Evolutionary conservation across 2,113 vertebrate genomes (phyloP).

Genomic region (Megaceryle torquata): DNA sequence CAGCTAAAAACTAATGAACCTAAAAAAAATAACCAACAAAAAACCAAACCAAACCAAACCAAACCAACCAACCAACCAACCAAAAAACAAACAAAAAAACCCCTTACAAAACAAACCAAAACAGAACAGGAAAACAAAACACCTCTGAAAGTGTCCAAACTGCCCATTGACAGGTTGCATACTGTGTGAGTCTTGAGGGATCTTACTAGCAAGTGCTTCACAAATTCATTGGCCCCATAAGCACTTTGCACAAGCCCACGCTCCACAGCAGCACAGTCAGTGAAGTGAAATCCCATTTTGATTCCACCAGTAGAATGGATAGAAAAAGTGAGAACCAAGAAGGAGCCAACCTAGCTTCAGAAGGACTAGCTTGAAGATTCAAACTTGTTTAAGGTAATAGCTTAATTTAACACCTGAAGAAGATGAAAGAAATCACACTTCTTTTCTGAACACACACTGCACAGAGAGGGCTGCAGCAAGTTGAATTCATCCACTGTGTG

Average conservation of each 20-base stretch:
- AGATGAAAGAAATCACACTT: background rate
- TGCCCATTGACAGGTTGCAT: background rate
- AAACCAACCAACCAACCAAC: background rate
- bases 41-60: background rate
- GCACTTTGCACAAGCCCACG: background rate
- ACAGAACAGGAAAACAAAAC: background rate
- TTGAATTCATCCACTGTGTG: background rate
- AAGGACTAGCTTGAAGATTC: background rate
- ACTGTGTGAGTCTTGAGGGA: background rate
- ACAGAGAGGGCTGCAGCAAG: background rate
- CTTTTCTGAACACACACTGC: background rate
- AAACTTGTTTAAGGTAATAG: background rate
- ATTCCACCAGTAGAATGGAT: background rate
- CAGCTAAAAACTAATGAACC: background rate
- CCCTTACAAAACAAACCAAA: background rate
- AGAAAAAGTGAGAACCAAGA: background rate
- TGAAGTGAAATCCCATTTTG: background rate
- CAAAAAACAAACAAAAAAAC: too few relatives aligned
- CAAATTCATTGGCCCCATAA: background rate
- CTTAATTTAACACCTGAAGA: background rate
- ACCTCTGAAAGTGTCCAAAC: background rate
- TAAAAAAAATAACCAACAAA: background rate
- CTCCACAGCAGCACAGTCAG: background rate
- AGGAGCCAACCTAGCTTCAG: background rate
- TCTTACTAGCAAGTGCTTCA: background rate